These are phyloP conservation scores for Nyctibius bracteatus DNA, from an alignment of 2,113 vertebrate genomes.

Conservation along the genomic window DNA sequence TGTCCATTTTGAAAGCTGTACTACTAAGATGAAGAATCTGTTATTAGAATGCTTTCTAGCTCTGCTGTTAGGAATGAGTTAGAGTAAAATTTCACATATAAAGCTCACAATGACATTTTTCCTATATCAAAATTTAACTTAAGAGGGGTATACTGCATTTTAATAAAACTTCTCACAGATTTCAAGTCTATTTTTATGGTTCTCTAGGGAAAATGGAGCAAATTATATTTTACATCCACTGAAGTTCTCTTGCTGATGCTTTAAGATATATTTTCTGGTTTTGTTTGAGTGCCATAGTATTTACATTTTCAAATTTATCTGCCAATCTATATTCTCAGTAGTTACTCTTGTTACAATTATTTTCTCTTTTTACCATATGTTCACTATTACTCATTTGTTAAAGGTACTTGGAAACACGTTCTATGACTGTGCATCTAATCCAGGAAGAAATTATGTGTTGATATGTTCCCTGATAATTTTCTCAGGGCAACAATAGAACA, in stretches of 20 bases:
- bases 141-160: neutral
- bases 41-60: neutral
- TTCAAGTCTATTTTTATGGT: neutral
- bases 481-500: neutral
- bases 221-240: neutral
- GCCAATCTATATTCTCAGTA: neutral
- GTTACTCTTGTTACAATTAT: neutral
- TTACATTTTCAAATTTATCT: neutral
- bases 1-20: neutral
- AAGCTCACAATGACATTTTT: neutral
- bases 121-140: neutral
- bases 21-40: neutral
- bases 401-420: neutral
- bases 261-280: neutral
- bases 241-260: neutral
- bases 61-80: neutral
- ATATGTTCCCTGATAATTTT: neutral
- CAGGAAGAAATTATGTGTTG: neutral
- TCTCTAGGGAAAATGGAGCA: neutral
- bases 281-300: neutral
- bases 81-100: neutral
- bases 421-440: neutral
- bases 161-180: conserved; percentile 4
- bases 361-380: conserved; percentile 1
- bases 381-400: neutral